phyloP scores from a whole-genome alignment of 2,113 vertebrate genomes.

The Progne subis region DNA sequence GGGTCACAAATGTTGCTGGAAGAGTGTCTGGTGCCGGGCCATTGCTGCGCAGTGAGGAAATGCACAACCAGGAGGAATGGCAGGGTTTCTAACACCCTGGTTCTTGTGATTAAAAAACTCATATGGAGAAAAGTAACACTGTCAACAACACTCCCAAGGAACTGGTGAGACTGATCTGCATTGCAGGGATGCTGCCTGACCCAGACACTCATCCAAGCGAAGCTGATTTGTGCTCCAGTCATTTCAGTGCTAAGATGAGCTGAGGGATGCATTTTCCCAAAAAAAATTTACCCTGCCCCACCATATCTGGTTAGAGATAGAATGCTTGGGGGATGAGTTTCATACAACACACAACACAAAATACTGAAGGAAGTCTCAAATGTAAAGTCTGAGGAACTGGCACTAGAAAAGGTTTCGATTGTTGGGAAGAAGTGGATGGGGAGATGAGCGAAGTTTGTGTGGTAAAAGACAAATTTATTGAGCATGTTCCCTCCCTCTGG shows the following conservation, averaged over 20 bases:
- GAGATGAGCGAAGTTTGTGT: not conserved
- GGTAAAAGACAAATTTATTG: not conserved
- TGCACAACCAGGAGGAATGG: not conserved
- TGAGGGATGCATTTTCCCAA: not conserved
- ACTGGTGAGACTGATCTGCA: not conserved
- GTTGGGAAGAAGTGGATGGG: not conserved
- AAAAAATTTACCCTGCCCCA: not conserved
- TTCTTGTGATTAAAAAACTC: not conserved
- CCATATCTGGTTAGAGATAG: not conserved
- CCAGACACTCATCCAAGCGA: not conserved
- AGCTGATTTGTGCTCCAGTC: not conserved
- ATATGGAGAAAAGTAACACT: not conserved
- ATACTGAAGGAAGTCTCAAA: not conserved
- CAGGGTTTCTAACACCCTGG: not conserved
- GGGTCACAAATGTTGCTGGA: not conserved
- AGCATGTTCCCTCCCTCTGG: not conserved
- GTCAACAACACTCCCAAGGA: not conserved
- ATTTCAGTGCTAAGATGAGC: not conserved
- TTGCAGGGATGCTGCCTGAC: not conserved
- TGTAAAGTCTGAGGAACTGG: not conserved
- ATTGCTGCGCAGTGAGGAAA: accelerated
- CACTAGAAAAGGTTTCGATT: not conserved
- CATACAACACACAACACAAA: accelerated
- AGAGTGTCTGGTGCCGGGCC: no score
- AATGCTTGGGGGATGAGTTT: not conserved